Conservation (phyloP, 2,113 vertebrate genomes). For the Microtus pennsylvanicus region DNA sequence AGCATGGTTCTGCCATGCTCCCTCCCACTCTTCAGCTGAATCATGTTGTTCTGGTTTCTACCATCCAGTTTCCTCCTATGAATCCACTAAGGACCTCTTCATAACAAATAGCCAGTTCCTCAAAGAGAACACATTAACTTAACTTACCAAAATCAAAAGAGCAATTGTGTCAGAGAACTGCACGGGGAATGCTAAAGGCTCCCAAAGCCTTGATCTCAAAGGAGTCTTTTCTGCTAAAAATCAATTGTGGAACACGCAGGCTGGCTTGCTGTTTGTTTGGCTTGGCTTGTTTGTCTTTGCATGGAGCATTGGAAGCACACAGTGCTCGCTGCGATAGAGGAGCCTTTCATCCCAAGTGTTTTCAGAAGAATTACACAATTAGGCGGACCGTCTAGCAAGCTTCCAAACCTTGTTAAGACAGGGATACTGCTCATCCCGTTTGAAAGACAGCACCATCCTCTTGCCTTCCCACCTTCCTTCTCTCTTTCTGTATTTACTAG, state of each 20-base stretch:
- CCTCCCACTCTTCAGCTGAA: not conserved
- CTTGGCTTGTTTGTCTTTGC: constrained; percentile 9
- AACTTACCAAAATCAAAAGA: constrained; percentile 37
- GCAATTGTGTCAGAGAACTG: constrained; percentile 5
- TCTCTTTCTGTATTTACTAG: not conserved
- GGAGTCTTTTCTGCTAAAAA: constrained; percentile 19
- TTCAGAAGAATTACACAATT: not conserved
- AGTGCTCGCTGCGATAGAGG: not conserved
- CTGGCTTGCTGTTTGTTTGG: not conserved
- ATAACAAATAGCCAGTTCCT: constrained; percentile 22
- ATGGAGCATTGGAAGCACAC: not conserved
- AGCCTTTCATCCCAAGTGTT: not conserved
- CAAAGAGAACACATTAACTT: not conserved
- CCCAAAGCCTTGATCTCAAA: not conserved
- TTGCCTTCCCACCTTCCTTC: too few species aligned
- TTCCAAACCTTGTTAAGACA: not conserved
- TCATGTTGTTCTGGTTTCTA: not conserved
- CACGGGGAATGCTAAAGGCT: not conserved
- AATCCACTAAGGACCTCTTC: not conserved
- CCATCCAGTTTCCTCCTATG: not conserved
- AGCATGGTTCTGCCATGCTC: not conserved
- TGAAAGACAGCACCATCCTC: not conserved
- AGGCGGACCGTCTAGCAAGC: not conserved
- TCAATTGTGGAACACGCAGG: not conserved
- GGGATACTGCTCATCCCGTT: not conserved